Conservation (phyloP, 2,113 vertebrate genomes). For the Salvelinus alpinus region DNA sequence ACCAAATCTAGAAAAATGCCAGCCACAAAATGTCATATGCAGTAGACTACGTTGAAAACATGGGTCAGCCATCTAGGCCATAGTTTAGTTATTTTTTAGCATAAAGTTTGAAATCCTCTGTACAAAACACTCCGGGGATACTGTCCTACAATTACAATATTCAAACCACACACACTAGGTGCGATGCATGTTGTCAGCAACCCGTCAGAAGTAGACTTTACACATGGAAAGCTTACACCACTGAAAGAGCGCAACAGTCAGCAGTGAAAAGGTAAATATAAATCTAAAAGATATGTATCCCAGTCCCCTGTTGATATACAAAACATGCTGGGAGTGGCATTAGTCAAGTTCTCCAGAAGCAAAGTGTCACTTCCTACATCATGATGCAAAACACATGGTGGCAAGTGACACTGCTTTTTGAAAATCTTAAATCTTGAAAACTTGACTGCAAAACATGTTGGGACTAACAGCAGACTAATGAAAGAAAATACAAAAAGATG, state of each 20-base stretch:
- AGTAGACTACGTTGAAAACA: too few relatives aligned
- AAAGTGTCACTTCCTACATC: too few relatives aligned
- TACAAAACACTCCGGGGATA: neutral
- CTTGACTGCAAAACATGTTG: too few relatives aligned
- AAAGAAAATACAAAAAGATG: too few relatives aligned
- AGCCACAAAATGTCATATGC: too few relatives aligned
- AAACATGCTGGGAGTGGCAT: neutral
- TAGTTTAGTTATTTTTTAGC: too few relatives aligned
- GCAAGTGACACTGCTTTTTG: too few relatives aligned
- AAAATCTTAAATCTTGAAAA: too few relatives aligned
- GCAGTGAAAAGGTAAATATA: conserved; percentile 11
- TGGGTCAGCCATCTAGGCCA: too few relatives aligned
- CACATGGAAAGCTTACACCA: neutral
- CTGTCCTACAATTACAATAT: neutral
- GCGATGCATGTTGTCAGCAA: conserved; percentile 1
- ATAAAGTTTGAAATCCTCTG: neutral
- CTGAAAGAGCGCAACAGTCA: neutral
- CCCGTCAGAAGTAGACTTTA: neutral
- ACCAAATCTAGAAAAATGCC: too few relatives aligned
- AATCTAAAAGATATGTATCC: neutral
- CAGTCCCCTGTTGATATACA: neutral
- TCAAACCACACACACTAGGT: neutral
- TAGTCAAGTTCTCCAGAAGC: neutral
- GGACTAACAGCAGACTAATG: too few relatives aligned
- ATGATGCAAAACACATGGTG: too few relatives aligned